A percentile compares a stretch with the other conserved stretches of the same genome.
Conservation (phyloP, 1,140 invertebrate species). For the Drosophila ohnishii region DNA sequence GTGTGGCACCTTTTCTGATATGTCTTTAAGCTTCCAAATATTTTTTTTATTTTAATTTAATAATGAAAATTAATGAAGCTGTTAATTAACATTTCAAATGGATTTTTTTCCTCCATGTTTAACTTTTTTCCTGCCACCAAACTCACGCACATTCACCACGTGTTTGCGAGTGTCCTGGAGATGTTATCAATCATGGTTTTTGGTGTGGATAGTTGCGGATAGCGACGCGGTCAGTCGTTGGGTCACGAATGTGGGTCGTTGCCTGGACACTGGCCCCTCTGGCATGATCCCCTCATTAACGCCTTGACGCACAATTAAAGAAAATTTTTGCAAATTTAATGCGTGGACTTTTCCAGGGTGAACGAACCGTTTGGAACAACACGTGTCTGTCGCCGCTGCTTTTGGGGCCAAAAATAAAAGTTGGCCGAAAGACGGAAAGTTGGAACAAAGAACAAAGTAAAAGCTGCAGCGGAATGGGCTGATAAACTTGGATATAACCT, state of each 20-base stretch:
- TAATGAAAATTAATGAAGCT: neutral
- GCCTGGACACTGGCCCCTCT: slow-evolving; percentile 2
- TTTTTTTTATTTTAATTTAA: neutral
- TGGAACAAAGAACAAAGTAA: slow-evolving; percentile 20
- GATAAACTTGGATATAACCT: slow-evolving; percentile 40
- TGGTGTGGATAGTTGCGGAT: slow-evolving; percentile 78
- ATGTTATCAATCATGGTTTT: slow-evolving; percentile 80
- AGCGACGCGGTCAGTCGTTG: slow-evolving; percentile 61
- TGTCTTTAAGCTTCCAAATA: accelerated
- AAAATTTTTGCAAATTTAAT: slow-evolving; percentile 49
- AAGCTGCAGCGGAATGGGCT: slow-evolving; percentile 11
- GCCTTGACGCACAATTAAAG: slow-evolving; percentile 68
- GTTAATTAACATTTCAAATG: neutral
- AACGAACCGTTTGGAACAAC: slow-evolving; percentile 16
- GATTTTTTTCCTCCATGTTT: neutral
- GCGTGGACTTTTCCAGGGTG: slow-evolving; percentile 13
- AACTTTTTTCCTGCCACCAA: neutral
- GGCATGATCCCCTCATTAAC: slow-evolving; percentile 56
- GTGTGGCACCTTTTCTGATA: neutral
- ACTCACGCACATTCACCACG: slow-evolving; percentile 20
- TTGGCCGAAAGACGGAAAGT: slow-evolving; percentile 22
- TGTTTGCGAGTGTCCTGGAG: slow-evolving; percentile 60
- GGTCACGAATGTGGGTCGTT: slow-evolving; percentile 60
- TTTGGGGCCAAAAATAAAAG: slow-evolving; percentile 27
- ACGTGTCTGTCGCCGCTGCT: slow-evolving; percentile 13